A percentile compares a stretch with the other conserved stretches of the same genome.
Conservation (phyloP, 53 echinoderm and acorn worm genomes). For the Temnopleurus reevesii region DNA sequence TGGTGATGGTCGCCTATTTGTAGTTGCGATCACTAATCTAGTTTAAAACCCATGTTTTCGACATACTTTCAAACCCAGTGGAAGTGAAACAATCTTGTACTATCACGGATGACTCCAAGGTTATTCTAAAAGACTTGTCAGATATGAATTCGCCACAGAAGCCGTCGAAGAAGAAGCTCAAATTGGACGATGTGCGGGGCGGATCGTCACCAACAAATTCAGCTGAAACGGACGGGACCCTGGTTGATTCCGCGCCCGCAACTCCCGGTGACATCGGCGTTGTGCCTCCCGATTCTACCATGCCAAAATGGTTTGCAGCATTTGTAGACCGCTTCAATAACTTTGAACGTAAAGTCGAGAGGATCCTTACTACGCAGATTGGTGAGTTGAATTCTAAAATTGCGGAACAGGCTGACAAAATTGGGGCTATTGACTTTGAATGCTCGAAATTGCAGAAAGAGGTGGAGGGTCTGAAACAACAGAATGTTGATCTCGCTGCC, state of each 20-base stretch:
- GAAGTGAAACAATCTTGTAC: neutral
- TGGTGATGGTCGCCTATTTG: neutral
- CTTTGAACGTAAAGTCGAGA: neutral
- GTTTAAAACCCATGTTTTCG: neutral
- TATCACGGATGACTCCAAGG: neutral
- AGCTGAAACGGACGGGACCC: neutral
- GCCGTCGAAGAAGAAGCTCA: neutral
- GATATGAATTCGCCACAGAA: neutral
- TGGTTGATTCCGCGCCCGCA: neutral
- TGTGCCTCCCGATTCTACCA: neutral
- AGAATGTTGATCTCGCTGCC: neutral
- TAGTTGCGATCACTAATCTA: neutral
- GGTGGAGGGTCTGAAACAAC: neutral
- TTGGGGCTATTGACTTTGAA: neutral
- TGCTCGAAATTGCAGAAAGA: neutral
- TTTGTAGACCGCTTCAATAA: neutral
- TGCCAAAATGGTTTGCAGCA: neutral
- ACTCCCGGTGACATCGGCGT: neutral
- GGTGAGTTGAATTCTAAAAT: neutral
- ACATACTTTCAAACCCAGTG: neutral
- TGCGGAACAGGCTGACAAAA: neutral
- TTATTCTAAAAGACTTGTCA: neutral
- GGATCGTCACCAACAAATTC: too few species aligned
- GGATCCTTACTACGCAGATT: neutral
- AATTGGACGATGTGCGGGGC: neutral